Percentiles rank a stretch among this genome's conserved stretches.
Conservation (phyloP, 2,888 invertebrate species). For the Pachycephus smyrnensis region DNA sequence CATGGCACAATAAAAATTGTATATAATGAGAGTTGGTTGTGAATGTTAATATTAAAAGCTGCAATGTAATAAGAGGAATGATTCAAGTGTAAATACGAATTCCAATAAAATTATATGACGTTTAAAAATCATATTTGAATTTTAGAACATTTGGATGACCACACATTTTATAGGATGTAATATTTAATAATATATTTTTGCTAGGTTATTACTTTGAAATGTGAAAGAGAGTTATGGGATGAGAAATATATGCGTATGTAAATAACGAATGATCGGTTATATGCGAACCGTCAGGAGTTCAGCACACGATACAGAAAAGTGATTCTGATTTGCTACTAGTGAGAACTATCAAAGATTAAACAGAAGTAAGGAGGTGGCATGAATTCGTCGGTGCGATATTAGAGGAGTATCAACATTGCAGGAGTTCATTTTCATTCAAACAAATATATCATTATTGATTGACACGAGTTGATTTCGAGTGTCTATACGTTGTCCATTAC, state of each 20-base stretch:
- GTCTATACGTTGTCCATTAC: not conserved
- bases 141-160: not conserved
- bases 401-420: conserved; percentile 59
- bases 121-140: not conserved
- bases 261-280: not conserved
- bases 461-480: conserved; percentile 8
- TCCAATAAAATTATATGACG: not conserved
- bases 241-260: not conserved
- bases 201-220: not conserved
- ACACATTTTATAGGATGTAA: not conserved
- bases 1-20: not conserved
- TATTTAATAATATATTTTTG: not conserved
- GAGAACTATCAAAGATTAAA: conserved; percentile 42
- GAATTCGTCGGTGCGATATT: conserved; percentile 54
- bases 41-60: not conserved
- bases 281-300: not conserved
- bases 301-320: not conserved
- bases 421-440: conserved; percentile 24
- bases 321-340: not conserved
- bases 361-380: conserved; percentile 55
- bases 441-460: not conserved
- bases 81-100: not conserved
- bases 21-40: not conserved
- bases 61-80: not conserved
- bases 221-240: not conserved